Evolutionary conservation across 2,888 invertebrate genomes (phyloP).

Genomic region (Anticlea derivata): DNA sequence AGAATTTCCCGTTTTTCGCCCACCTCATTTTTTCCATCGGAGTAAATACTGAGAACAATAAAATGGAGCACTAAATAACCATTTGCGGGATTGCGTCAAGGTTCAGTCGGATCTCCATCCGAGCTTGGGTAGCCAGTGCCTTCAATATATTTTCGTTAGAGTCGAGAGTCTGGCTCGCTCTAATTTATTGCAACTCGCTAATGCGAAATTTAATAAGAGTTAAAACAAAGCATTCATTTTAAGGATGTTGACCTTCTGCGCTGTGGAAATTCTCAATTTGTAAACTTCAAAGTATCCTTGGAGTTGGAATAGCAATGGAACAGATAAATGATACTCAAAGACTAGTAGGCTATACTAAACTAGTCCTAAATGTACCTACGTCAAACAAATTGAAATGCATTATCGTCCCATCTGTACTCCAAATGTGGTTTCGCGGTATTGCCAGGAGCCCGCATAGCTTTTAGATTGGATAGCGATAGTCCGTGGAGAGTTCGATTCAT

Average conservation of each 20-base stretch:
- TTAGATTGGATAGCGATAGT: slow-evolving; percentile 53
- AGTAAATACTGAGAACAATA: slow-evolving; percentile 25
- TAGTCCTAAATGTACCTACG: too few relatives aligned
- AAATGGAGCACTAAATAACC: slow-evolving; percentile 37
- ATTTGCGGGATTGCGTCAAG: slow-evolving; percentile 36
- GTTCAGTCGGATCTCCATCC: slow-evolving; percentile 30
- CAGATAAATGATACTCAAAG: not conserved
- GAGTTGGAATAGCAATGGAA: not conserved
- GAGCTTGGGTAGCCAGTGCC: slow-evolving; percentile 30
- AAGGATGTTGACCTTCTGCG: slow-evolving; percentile 25
- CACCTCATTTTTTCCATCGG: slow-evolving; percentile 13
- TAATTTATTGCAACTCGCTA: slow-evolving; percentile 64
- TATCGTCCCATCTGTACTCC: slow-evolving; percentile 10
- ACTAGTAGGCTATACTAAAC: too few relatives aligned
- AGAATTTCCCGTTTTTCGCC: slow-evolving; percentile 5
- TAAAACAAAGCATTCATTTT: slow-evolving; percentile 38
- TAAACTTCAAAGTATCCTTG: slow-evolving; percentile 5
- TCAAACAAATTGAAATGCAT: slow-evolving; percentile 14
- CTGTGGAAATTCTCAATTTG: slow-evolving; percentile 24
- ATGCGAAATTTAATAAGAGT: slow-evolving; percentile 66
- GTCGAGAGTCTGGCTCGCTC: slow-evolving; percentile 47
- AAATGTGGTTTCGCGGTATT: slow-evolving; percentile 37
- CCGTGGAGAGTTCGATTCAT: slow-evolving; percentile 56
- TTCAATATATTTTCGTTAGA: slow-evolving; percentile 63
- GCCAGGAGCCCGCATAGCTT: slow-evolving; percentile 40